A percentile compares a stretch with the other conserved stretches of the same genome.
phyloP scores from a whole-genome alignment of 2,113 vertebrate species.

The Okapia johnstoni region DNA sequence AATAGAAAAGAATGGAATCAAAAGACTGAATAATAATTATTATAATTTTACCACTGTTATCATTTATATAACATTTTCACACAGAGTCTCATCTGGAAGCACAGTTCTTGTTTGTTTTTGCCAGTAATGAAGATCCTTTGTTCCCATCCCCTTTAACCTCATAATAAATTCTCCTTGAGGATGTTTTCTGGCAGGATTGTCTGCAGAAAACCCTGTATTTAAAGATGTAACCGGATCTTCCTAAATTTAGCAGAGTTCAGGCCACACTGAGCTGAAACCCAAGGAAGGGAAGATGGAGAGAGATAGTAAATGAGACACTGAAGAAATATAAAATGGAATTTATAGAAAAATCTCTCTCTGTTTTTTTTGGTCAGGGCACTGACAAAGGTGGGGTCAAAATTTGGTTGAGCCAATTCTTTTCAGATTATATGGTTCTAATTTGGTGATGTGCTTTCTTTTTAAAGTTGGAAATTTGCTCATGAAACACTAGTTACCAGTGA shows the following conservation, averaged over 20 bases:
- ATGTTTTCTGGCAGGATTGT: constrained; percentile 32
- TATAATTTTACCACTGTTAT: constrained; percentile 12
- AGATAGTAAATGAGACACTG: background rate
- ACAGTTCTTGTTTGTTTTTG: background rate
- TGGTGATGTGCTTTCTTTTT: background rate
- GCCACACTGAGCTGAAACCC: constrained; percentile 10
- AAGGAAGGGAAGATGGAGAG: background rate
- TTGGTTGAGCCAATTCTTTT: background rate
- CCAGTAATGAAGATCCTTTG: background rate
- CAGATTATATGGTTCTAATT: background rate
- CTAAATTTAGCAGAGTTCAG: constrained; percentile 38
- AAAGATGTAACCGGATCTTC: constrained; percentile 16
- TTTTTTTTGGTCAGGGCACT: background rate
- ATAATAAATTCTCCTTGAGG: constrained; percentile 7
- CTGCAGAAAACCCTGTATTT: constrained; percentile 37
- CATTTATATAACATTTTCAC: background rate
- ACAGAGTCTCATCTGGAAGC: background rate
- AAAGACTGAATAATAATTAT: constrained; percentile 15
- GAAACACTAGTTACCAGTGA: constrained; percentile 4
- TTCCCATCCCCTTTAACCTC: background rate
- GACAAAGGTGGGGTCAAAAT: constrained; percentile 22
- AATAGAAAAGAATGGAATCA: constrained; percentile 22
- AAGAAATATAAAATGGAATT: background rate
- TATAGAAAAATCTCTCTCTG: background rate
- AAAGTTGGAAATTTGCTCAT: constrained; percentile 7